Percentiles rank a stretch among this genome's conserved stretches.
phyloP scores from a whole-genome alignment of 2,797 vertebrate species.

The Sebastes trivittatus region DNA sequence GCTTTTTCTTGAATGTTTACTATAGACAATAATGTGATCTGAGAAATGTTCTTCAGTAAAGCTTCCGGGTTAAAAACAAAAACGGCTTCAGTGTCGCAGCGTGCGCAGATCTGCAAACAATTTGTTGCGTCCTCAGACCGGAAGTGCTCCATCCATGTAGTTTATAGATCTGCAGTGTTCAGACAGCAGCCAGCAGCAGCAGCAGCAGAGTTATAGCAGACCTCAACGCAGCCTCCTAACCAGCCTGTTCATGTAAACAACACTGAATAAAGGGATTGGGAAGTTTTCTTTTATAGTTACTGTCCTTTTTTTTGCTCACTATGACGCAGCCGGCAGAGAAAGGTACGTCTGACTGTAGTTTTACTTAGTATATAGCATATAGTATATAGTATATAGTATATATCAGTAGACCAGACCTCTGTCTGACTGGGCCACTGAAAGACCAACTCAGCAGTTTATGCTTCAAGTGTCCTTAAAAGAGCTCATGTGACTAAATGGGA shows the following conservation, averaged over 20 bases:
- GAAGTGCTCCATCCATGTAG: background rate
- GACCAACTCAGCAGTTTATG: slow-evolving; percentile 49
- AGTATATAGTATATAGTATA: too few species aligned
- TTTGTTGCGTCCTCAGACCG: fast-evolving
- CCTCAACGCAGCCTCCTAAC: background rate
- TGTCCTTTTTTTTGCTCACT: background rate
- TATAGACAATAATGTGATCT: background rate
- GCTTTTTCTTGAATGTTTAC: background rate
- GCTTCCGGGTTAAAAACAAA: background rate
- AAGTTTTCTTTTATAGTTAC: background rate
- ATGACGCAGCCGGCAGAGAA: slow-evolving; percentile 79
- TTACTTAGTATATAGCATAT: background rate
- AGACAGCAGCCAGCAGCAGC: fast-evolving
- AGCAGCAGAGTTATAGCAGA: background rate
- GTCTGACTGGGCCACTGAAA: slow-evolving; percentile 14
- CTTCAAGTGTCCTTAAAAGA: background rate
- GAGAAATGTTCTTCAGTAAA: slow-evolving; percentile 15
- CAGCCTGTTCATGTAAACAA: slow-evolving; percentile 45
- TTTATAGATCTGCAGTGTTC: slow-evolving; percentile 3
- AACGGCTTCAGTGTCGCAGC: background rate
- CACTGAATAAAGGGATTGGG: slow-evolving; percentile 15
- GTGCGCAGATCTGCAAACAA: slow-evolving; percentile 12
- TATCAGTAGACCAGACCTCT: background rate
- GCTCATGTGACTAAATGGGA: slow-evolving; percentile 33
- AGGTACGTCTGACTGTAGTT: slow-evolving; percentile 53